phyloP scores from a whole-genome alignment of 2,888 invertebrate genomes.

The Nemurella pictetii region DNA sequence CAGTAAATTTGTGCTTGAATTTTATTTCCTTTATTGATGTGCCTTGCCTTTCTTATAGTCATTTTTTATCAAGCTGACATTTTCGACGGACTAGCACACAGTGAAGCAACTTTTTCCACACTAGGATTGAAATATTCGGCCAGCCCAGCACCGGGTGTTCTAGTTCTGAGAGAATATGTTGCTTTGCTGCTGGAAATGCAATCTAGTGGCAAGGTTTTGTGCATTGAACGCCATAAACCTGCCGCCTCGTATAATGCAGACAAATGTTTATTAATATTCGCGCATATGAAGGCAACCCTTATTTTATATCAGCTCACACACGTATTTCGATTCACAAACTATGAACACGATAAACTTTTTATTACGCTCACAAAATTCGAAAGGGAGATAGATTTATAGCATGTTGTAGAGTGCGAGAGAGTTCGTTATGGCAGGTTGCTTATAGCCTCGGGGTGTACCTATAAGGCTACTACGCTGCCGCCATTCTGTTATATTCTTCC shows the following conservation, averaged over 20 bases:
- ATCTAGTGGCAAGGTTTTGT: not conserved
- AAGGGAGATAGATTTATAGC: not conserved
- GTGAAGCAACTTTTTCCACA: not conserved
- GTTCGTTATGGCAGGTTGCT: not conserved
- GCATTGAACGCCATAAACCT: not conserved
- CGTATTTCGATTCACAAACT: not conserved
- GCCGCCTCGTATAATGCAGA: not conserved
- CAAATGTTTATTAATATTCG: not conserved
- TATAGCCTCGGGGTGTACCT: not conserved
- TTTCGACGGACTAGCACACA: not conserved
- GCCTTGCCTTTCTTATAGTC: not conserved
- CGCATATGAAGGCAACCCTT: not conserved
- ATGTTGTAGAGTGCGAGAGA: not conserved
- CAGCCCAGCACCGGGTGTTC: not conserved
- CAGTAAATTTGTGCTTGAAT: not conserved
- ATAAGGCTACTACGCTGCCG: not conserved
- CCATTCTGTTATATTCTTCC: not conserved
- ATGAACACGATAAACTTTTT: not conserved
- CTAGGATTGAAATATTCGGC: too few relatives aligned
- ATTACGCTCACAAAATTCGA: not conserved
- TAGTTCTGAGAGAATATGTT: not conserved
- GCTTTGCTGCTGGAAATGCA: not conserved
- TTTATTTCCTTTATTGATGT: not conserved
- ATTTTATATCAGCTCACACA: not conserved
- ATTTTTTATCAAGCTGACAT: not conserved